Conservation (phyloP, 2,888 invertebrate genomes). For the Dione vanillae region DNA sequence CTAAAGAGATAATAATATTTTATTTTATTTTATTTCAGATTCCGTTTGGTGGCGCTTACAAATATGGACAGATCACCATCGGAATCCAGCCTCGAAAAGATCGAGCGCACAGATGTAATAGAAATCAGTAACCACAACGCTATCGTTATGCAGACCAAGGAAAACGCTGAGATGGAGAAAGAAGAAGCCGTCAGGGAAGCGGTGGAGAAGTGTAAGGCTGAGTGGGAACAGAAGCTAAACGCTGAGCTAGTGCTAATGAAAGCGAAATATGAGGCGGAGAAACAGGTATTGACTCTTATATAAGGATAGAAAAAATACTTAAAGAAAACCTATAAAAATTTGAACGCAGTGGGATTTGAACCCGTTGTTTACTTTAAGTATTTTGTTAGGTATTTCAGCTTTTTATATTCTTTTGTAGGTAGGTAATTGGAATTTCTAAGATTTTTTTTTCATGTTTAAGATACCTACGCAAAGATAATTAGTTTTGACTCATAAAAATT, state of each 20-base stretch:
- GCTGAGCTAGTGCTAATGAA: slow-evolving; percentile 65
- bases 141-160: slow-evolving; percentile 87
- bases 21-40: slow-evolving; percentile 71
- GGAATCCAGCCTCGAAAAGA: slow-evolving; percentile 90
- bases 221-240: slow-evolving; percentile 82
- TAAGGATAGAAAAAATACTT: too few species aligned
- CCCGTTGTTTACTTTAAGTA: too few species aligned
- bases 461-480: too few species aligned
- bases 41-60: slow-evolving; percentile 89
- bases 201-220: slow-evolving; percentile 83
- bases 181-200: slow-evolving; percentile 81
- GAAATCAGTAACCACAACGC: slow-evolving; percentile 87
- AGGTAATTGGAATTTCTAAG: too few species aligned
- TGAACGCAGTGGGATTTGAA: too few species aligned
- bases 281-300: slow-evolving; percentile 80
- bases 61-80: slow-evolving; percentile 91
- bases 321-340: too few species aligned
- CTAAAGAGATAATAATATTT: background rate
- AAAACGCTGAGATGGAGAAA: slow-evolving; percentile 86
- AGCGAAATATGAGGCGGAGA: slow-evolving; percentile 79
- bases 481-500: too few species aligned
- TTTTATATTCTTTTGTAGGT: too few species aligned
- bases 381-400: too few species aligned
- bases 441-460: too few species aligned
- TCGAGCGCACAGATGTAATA: slow-evolving; percentile 87